Evolutionary conservation across 2,888 invertebrate genomes (phyloP).

Genomic region (Leptopterna dolabrata): DNA sequence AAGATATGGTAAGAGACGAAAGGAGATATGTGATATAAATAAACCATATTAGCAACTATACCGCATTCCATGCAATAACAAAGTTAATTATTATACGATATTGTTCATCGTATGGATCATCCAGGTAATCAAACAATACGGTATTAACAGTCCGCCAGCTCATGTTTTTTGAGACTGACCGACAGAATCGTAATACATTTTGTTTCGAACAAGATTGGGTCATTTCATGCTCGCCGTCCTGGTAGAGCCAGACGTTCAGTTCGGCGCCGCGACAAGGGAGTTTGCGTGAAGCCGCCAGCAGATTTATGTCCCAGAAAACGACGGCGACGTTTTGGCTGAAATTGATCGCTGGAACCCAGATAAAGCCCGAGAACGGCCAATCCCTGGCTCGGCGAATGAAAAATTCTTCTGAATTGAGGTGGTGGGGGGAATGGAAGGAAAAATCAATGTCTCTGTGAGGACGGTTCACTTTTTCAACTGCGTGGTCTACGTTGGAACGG

Average conservation of each 20-base stretch:
- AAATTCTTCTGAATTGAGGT: not conserved
- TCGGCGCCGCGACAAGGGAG: not conserved
- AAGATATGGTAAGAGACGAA: too few relatives aligned
- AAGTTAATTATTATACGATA: too few relatives aligned
- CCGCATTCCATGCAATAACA: too few relatives aligned
- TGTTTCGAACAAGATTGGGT: not conserved
- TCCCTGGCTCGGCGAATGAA: not conserved
- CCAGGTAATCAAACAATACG: too few relatives aligned
- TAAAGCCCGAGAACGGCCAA: not conserved
- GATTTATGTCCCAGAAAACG: not conserved
- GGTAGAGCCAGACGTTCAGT: not conserved
- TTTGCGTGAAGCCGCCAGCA: not conserved
- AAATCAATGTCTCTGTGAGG: conserved; percentile 4
- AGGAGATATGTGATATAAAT: too few relatives aligned
- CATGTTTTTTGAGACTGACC: too few relatives aligned
- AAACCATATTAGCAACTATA: too few relatives aligned
- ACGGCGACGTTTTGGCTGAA: not conserved
- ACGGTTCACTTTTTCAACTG: not conserved
- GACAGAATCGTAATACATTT: not conserved
- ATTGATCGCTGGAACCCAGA: not conserved
- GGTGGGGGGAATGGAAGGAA: not conserved
- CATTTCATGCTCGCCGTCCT: not conserved
- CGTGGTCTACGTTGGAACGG: not conserved
- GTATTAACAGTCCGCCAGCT: too few relatives aligned
- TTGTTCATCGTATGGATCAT: too few relatives aligned